A percentile compares a stretch with the other conserved stretches of the same genome.
Conservation (phyloP, 64 coral and sea anemone species). For the Anthopleura sola region DNA sequence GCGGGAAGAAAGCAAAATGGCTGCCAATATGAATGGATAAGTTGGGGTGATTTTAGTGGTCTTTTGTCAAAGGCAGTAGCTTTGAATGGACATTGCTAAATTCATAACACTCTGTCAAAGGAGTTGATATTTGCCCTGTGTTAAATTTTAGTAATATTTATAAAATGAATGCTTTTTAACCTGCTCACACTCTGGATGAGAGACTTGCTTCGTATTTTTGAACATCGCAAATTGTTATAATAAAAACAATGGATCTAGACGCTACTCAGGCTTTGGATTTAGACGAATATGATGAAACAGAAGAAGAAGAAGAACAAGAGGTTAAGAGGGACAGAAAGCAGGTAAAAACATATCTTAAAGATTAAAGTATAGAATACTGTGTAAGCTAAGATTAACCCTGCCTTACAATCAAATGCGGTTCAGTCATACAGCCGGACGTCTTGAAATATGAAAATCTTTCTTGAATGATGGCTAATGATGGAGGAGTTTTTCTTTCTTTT, state of each 20-base stretch:
- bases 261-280: constrained; percentile 47
- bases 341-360: not conserved
- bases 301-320: not conserved
- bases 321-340: not conserved
- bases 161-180: not conserved
- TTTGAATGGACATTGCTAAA: not conserved
- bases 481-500: no score
- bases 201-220: no score
- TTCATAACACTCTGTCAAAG: not conserved
- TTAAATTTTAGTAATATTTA: not conserved
- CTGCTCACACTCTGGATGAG: not conserved
- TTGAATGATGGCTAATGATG: no score
- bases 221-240: not conserved
- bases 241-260: constrained; percentile 41
- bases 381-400: not conserved
- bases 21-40: not conserved
- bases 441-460: not conserved
- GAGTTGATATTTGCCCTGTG: not conserved
- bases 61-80: not conserved
- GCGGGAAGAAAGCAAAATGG: constrained; percentile 24
- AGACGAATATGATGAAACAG: constrained; percentile 17
- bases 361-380: no score
- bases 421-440: not conserved
- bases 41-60: not conserved
- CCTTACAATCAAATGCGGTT: no score